Percentiles rank a stretch among this genome's conserved stretches.
These are phyloP conservation scores for Drosophila ambigua DNA, from an alignment of 1,140 invertebrate species.

Conservation along the genomic window DNA sequence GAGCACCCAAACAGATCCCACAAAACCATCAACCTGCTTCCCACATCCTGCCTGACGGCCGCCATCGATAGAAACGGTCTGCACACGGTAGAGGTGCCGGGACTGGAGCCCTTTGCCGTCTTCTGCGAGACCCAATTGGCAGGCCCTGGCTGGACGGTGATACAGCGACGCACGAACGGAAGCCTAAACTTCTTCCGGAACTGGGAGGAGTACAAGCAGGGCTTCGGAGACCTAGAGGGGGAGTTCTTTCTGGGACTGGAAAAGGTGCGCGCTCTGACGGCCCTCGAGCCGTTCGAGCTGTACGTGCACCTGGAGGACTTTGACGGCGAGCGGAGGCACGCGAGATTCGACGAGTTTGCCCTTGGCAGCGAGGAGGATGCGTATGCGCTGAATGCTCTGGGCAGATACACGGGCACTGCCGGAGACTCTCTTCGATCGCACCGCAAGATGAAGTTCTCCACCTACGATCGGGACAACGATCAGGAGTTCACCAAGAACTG, in stretches of 20 bases:
- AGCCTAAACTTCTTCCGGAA: slow-evolving; percentile 86
- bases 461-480: slow-evolving; percentile 87
- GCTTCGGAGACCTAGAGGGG: slow-evolving; percentile 86
- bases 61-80: slow-evolving; percentile 18
- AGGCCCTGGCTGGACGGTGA: slow-evolving; percentile 86
- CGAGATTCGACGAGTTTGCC: slow-evolving; percentile 87
- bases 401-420: slow-evolving; percentile 84
- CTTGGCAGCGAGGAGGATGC: slow-evolving; percentile 87
- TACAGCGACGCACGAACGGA: slow-evolving; percentile 87
- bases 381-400: slow-evolving; percentile 87
- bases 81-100: slow-evolving; percentile 38
- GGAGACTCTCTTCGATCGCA: slow-evolving; percentile 50
- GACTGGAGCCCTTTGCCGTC: slow-evolving; percentile 42
- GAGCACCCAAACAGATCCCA: neutral
- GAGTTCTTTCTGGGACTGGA: slow-evolving; percentile 88
- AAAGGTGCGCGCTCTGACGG: slow-evolving; percentile 86
- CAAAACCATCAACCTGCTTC: neutral
- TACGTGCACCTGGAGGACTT: slow-evolving; percentile 88
- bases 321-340: slow-evolving; percentile 84
- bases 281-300: slow-evolving; percentile 86
- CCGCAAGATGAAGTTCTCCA: slow-evolving; percentile 47
- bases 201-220: slow-evolving; percentile 87
- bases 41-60: slow-evolving; percentile 44
- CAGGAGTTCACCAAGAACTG: slow-evolving; percentile 87
- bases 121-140: slow-evolving; percentile 52